Conservation (phyloP, 2,888 invertebrate species). For the Rhodophaea formosa region DNA sequence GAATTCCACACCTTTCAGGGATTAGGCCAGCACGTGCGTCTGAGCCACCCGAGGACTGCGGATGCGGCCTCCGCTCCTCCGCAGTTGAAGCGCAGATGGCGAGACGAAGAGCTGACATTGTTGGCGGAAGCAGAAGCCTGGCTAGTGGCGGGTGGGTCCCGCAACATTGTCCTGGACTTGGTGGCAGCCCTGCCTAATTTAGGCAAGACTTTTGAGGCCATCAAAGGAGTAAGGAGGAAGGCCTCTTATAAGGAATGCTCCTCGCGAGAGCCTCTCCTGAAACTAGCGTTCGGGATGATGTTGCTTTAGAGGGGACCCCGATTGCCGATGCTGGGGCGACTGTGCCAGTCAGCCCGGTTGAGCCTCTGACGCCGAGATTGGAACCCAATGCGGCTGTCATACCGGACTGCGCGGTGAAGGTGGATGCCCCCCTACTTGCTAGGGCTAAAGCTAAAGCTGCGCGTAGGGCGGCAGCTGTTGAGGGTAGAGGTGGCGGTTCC, state of each 20-base stretch:
- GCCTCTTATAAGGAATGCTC: not conserved
- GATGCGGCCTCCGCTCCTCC: too few species aligned
- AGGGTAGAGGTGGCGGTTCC: not conserved
- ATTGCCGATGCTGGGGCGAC: not conserved
- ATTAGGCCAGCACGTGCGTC: slow-evolving; percentile 57
- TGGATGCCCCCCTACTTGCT: too few species aligned
- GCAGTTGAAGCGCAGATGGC: not conserved
- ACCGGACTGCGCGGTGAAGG: too few species aligned
- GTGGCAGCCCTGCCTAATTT: not conserved
- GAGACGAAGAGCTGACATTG: not conserved
- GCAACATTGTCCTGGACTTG: not conserved
- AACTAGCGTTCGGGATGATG: not conserved
- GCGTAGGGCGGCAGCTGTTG: not conserved
- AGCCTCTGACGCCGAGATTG: too few species aligned
- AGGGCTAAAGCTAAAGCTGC: too few species aligned
- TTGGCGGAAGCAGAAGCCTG: not conserved
- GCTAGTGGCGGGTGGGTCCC: not conserved
- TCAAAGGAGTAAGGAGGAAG: not conserved
- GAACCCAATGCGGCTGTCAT: too few species aligned
- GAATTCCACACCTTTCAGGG: slow-evolving; percentile 44
- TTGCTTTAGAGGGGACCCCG: not conserved
- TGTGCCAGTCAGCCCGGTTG: too few species aligned
- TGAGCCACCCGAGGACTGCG: too few species aligned
- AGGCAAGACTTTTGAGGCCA: not conserved
- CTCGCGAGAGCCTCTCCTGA: not conserved